These are phyloP conservation scores for Drosophila hamatofila DNA, from an alignment of 2,888 invertebrate species.

Conservation along the genomic window DNA sequence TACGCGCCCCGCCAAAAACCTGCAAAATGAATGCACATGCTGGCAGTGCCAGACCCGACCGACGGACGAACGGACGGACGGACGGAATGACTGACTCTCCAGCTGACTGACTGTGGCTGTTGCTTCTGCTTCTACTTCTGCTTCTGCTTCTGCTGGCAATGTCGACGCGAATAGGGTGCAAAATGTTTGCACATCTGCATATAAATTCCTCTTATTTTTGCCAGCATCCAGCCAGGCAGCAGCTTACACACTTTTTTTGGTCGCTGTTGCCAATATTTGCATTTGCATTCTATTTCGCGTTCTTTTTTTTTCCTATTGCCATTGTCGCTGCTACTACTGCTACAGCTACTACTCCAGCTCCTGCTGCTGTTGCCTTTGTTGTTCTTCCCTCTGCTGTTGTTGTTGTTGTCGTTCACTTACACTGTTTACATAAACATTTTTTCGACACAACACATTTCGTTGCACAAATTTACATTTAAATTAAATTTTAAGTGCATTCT, in stretches of 20 bases:
- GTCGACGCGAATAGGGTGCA: conserved; percentile 74
- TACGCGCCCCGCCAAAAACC: conserved; percentile 61
- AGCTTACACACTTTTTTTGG: conserved; percentile 74
- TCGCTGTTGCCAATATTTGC: conserved; percentile 80
- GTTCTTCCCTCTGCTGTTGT: conserved; percentile 11
- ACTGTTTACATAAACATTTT: conserved; percentile 82
- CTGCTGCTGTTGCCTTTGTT: conserved; percentile 14
- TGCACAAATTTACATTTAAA: conserved; percentile 82
- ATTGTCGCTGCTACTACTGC: conserved; percentile 56
- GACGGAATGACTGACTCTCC: neutral
- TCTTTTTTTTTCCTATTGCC: conserved; percentile 28
- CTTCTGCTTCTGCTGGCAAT: conserved; percentile 25
- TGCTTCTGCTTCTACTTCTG: conserved; percentile 26
- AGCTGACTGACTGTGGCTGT: conserved; percentile 12
- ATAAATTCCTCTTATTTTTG: conserved; percentile 81
- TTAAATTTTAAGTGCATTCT: conserved; percentile 82
- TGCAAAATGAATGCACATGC: conserved; percentile 74
- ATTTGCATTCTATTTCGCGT: conserved; percentile 80
- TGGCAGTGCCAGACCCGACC: conserved; percentile 12
- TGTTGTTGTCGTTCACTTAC: conserved; percentile 59
- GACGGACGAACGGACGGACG: neutral
- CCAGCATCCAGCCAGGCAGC: conserved; percentile 63
- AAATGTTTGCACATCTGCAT: conserved; percentile 81
- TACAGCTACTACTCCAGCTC: conserved; percentile 16
- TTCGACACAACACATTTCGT: conserved; percentile 80